Percentiles rank a stretch among this genome's conserved stretches.
Evolutionary conservation across 2,888 invertebrate genomes (phyloP).

Genomic region (Seira ritae): DNA sequence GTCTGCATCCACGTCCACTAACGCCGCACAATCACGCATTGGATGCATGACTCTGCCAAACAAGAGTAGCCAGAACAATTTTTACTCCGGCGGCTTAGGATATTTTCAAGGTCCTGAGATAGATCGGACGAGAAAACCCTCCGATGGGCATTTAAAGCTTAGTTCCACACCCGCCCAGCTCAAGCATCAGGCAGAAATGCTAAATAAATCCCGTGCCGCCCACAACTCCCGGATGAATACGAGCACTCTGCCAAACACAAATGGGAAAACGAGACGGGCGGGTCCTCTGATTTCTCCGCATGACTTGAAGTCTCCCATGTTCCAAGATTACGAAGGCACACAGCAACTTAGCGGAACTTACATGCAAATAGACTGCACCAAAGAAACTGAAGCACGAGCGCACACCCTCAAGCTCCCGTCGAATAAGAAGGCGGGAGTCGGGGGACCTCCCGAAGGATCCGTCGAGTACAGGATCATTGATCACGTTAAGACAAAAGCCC

Average conservation of each 20-base stretch:
- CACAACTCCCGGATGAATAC: slow-evolving; percentile 26
- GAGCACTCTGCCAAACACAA: slow-evolving; percentile 66
- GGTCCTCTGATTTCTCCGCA: slow-evolving; percentile 70
- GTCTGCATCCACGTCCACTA: slow-evolving; percentile 17
- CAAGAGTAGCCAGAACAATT: slow-evolving; percentile 58
- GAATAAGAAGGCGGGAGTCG: slow-evolving; percentile 38
- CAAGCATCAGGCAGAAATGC: slow-evolving; percentile 49
- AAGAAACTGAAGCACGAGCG: slow-evolving; percentile 52
- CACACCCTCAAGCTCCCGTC: slow-evolving; percentile 52
- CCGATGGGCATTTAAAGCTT: slow-evolving; percentile 59
- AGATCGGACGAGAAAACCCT: slow-evolving; percentile 67
- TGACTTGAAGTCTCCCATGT: slow-evolving; percentile 59
- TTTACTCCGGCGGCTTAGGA: slow-evolving; percentile 9
- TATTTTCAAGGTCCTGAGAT: slow-evolving; percentile 63
- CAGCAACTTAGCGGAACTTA: slow-evolving; percentile 70
- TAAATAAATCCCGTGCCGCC: slow-evolving; percentile 35
- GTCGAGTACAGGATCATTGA: slow-evolving; percentile 73
- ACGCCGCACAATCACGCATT: slow-evolving; percentile 31
- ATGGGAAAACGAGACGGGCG: slow-evolving; percentile 22
- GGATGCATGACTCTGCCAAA: slow-evolving; percentile 71
- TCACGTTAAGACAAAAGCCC: slow-evolving; percentile 72
- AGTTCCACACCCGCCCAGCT: slow-evolving; percentile 72
- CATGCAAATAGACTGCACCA: slow-evolving; percentile 71
- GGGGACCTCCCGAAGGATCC: slow-evolving; percentile 41
- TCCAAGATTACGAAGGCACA: slow-evolving; percentile 62